Evolutionary conservation across 2,113 vertebrate genomes (phyloP), one percentile per base, ranked within the genome.

Genomic region (Orcinus orca): DNA sequence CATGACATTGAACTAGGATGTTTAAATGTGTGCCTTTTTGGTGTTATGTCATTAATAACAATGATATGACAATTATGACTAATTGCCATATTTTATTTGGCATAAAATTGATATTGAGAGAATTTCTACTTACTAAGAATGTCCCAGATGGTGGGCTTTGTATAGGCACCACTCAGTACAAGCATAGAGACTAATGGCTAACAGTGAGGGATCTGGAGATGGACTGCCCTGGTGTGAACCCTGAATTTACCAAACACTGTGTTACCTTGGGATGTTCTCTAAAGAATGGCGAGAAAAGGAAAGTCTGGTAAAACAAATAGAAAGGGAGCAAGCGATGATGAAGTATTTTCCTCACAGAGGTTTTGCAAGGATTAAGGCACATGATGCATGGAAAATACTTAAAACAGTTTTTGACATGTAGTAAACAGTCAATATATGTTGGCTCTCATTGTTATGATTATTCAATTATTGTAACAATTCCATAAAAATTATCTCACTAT

Each of bases 381-480:
- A 60, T 29, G 12, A 50, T 10, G 33, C 29, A 36, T 25, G 10
- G 36, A 92, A 41, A 85, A 65, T 11, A 58, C 21, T 38, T 53
- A 18, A 21, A 88, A 88, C 0, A 17, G 4, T 65, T 10, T 3
- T 82, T n/a, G 2, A 33, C 26, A 21, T 1, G 0, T 3, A 44
- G 12, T 10, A 65, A 74, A 31, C 14, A 33, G 23, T 53, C 62
- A 29, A 1, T 38, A 6, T 4, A 21, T 18, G 15, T 20, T 55
- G 60, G 5, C 3, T 62, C 70, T 68, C 41, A 62, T 77, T 50
- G 44, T 60, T 9, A 33, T 76, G 47, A 60, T 5, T 14, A 33
- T 71, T 90, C 41, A 41, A 18, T 80, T 93, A 74, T 77, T 79
- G 1, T 31, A 73, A 94, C 6, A 31, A 62, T 73, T 95, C 73